Conservation (phyloP, 2,888 invertebrate species). For the Philereme vetulata region DNA sequence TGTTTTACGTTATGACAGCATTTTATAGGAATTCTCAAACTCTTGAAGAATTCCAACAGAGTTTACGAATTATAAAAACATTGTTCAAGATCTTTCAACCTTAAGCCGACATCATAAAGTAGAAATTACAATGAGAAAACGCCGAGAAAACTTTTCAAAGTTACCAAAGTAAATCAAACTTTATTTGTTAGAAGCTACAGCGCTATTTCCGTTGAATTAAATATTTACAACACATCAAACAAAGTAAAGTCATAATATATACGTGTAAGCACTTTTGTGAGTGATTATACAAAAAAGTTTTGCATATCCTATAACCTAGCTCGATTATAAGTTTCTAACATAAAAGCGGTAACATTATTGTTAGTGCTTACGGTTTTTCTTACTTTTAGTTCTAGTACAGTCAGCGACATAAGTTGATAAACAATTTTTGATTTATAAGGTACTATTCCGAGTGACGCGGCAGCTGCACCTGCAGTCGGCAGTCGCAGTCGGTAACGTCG, state of each 20-base stretch:
- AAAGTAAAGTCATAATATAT: conserved; percentile 11
- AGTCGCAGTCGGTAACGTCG: too few relatives aligned
- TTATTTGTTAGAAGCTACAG: conserved; percentile 25
- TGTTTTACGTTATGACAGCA: conserved; percentile 18
- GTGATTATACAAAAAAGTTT: conserved; percentile 4
- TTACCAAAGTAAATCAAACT: conserved; percentile 31
- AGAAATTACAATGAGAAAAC: conserved; percentile 11
- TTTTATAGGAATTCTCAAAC: conserved; percentile 29
- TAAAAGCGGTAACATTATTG: background rate
- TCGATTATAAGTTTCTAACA: background rate
- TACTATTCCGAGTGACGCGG: too few relatives aligned
- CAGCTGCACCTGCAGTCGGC: too few relatives aligned
- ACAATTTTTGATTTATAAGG: background rate
- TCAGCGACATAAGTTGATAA: background rate
- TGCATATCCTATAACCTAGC: background rate
- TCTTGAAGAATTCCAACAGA: conserved; percentile 24
- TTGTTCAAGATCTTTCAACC: conserved; percentile 11
- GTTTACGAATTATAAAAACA: conserved; percentile 24
- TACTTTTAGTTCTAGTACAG: background rate
- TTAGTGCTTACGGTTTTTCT: background rate
- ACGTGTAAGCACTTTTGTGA: conserved; percentile 11
- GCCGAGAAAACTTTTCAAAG: conserved; percentile 18
- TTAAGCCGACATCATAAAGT: conserved; percentile 15
- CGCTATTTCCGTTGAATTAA: conserved; percentile 24
- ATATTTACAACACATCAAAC: conserved; percentile 18